Percentiles rank a stretch among this genome's conserved stretches.
Conservation (phyloP, 2,888 invertebrate species). For the Oligia fasciuncula region DNA sequence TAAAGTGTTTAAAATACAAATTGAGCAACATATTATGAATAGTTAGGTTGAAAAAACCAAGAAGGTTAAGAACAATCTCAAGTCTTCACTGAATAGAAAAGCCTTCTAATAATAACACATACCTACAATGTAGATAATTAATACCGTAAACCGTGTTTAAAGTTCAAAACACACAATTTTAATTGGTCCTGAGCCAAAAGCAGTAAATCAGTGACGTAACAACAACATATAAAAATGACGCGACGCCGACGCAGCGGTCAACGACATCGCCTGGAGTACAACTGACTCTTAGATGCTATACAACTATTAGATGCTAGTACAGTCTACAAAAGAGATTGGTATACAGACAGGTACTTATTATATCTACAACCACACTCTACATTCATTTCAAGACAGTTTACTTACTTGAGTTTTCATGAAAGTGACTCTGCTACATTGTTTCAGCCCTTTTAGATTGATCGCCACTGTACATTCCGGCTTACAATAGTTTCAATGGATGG, state of each 20-base stretch:
- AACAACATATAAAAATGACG: conserved; percentile 48
- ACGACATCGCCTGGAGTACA: conserved; percentile 49
- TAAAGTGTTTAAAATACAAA: too few species aligned
- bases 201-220: conserved; percentile 46
- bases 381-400: background rate
- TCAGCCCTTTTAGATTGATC: background rate
- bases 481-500: too few species aligned
- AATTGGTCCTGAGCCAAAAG: conserved; percentile 31
- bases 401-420: background rate
- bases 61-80: background rate
- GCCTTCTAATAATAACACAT: background rate
- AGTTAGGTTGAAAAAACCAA: background rate
- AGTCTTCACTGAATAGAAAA: background rate
- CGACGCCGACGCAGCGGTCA: conserved; percentile 54
- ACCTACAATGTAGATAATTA: background rate
- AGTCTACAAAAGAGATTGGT: background rate
- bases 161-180: conserved; percentile 36
- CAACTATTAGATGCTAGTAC: conserved; percentile 25
- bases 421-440: background rate
- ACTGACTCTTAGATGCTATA: conserved; percentile 22
- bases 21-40: background rate
- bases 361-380: background rate
- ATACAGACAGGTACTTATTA: background rate
- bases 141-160: background rate
- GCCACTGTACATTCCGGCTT: background rate